phyloP scores from a whole-genome alignment of 2,888 invertebrate species.

The Diabrotica balteata region DNA sequence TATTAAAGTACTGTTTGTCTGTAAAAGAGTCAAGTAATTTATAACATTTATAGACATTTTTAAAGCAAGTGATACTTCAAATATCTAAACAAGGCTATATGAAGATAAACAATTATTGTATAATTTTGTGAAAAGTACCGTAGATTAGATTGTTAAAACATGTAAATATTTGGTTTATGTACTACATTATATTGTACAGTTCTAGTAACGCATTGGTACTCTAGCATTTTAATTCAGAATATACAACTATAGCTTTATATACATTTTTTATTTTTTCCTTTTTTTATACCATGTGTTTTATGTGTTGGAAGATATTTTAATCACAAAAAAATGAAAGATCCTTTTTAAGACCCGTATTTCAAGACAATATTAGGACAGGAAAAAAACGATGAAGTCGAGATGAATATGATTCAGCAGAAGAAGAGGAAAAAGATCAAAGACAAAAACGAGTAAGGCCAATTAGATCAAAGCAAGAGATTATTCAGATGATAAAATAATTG shows the following conservation, averaged over 20 bases:
- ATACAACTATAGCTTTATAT: constrained; percentile 54
- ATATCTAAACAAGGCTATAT: constrained; percentile 21
- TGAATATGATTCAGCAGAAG: no score
- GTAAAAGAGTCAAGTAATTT: no score
- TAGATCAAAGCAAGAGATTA: constrained; percentile 28
- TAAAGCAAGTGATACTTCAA: neutral
- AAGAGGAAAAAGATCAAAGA: no score
- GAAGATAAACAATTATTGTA: constrained; percentile 25
- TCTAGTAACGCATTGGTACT: constrained; percentile 55
- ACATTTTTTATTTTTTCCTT: constrained; percentile 21
- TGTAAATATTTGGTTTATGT: constrained; percentile 52
- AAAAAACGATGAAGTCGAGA: no score
- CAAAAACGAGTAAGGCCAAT: no score
- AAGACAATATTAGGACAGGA: no score
- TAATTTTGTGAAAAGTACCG: constrained; percentile 26
- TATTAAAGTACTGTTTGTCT: no score
- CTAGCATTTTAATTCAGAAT: constrained; percentile 58
- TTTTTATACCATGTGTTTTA: no score
- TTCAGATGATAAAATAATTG: constrained; percentile 41
- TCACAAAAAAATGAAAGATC: no score
- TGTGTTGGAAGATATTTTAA: no score
- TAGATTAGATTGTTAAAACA: constrained; percentile 55
- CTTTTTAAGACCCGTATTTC: no score
- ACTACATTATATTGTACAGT: constrained; percentile 57
- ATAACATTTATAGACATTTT: neutral